These are phyloP conservation scores for Grallaria varia DNA, from an alignment of 2,113 vertebrate species.

Conservation along the genomic window DNA sequence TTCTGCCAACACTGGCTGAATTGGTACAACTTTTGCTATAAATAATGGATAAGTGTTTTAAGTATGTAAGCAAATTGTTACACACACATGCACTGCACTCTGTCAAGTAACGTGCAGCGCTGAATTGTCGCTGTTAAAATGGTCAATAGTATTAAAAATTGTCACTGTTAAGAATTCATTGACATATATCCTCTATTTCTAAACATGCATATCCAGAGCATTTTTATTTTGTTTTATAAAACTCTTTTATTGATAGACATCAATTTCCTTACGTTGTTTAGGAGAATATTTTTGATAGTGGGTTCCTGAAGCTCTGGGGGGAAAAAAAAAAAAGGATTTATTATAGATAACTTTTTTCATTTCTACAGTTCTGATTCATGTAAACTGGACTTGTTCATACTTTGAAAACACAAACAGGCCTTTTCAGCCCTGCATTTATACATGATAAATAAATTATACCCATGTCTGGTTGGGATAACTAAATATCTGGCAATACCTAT, in stretches of 20 bases:
- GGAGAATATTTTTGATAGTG: neutral
- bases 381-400: neutral
- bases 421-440: neutral
- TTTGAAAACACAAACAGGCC: neutral
- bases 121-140: neutral
- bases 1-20: slow-evolving; percentile 4
- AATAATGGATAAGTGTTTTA: slow-evolving; percentile 22
- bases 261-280: neutral
- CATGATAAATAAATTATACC: neutral
- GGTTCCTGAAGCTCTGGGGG: neutral
- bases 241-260: neutral
- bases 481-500: neutral
- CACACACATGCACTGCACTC: neutral
- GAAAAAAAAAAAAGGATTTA: neutral
- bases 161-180: neutral
- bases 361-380: neutral
- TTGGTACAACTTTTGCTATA: neutral
- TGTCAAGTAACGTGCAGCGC: neutral
- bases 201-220: neutral
- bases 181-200: neutral
- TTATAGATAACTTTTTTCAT: neutral
- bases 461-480: neutral
- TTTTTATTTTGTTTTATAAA: neutral
- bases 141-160: neutral
- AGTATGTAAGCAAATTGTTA: neutral